phyloP scores from a whole-genome alignment of 2,113 vertebrate species.

The Polypterus senegalus region DNA sequence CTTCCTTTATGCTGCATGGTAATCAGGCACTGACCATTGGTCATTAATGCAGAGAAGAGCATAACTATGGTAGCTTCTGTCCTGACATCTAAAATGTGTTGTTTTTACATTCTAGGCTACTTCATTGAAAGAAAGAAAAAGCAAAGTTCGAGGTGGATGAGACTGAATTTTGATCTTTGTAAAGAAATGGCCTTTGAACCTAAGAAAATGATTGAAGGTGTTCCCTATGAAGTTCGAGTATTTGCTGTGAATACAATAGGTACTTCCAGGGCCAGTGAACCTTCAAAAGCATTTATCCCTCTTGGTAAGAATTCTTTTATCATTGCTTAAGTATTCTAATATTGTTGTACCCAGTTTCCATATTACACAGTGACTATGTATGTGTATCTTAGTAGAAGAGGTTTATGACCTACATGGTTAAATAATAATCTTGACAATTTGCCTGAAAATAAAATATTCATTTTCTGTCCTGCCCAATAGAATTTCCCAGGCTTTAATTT shows the following conservation, averaged over 20 bases:
- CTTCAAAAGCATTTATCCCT: slow-evolving; percentile 85
- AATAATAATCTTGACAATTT: too few relatives aligned
- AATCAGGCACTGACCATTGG: too few relatives aligned
- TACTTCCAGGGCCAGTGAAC: slow-evolving; percentile 85
- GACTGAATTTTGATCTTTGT: slow-evolving; percentile 89
- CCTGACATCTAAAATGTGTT: too few relatives aligned
- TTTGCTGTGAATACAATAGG: slow-evolving; percentile 91
- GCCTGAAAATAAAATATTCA: too few relatives aligned
- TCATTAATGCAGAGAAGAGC: too few relatives aligned
- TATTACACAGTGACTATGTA: too few relatives aligned
- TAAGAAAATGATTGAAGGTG: slow-evolving; percentile 98
- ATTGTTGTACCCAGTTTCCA: neutral
- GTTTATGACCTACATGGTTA: too few relatives aligned
- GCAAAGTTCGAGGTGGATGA: slow-evolving; percentile 97
- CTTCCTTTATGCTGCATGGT: too few relatives aligned
- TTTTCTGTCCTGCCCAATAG: too few relatives aligned
- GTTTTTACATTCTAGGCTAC: slow-evolving; percentile 56
- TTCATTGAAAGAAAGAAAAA: slow-evolving; percentile 97
- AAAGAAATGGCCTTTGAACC: slow-evolving; percentile 91
- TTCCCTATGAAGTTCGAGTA: slow-evolving; percentile 88
- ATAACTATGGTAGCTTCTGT: too few relatives aligned
- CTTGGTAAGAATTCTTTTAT: slow-evolving; percentile 63
- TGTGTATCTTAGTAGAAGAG: too few relatives aligned
- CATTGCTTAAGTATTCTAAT: slow-evolving; percentile 1
- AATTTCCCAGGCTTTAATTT: too few relatives aligned